Evolutionary conservation across 1,140 invertebrate species (phyloP), one percentile per base, ranked within the genome.

Genomic region (Lerema accius): DNA sequence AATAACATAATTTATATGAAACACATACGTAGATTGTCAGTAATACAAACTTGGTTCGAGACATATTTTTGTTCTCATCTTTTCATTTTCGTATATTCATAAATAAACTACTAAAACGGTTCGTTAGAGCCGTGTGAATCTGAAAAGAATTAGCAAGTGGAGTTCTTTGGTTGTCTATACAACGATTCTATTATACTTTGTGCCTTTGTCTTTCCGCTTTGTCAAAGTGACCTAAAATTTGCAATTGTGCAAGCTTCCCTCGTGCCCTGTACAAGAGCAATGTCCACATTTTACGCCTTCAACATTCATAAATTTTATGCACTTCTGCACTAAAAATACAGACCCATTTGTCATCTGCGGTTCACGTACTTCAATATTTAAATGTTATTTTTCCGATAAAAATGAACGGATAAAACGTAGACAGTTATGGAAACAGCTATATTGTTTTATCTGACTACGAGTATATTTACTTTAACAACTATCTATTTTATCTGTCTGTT

Each of bases 331-430:
- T 56, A 56, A 56, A 56, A 56, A 56, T 45, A 56, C 53, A 56
- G 23, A 28, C 40, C 40, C 23, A 56, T 56, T 56, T 45, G 40
- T 45, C 7, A 13, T 56, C 19, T 15, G 19, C 15, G 39, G 40
- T 17, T 9, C 28, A 58, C 23, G 40, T 19, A 28, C 40, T 32
- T 32, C 4, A 32, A 4, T 7, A 3, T 65, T 40, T 17, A 46
- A 65, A 48, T 63, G 45, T 67, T 58, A 45, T 40, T 58, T 45
- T 58, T 40, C 28, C 53, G 26, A 45, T 45, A 58, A 45, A 58
- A 58, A 1, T 35, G 53, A 16, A 45, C 28, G 40, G 14, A 45
- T 56, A 45, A 28, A 43, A 28, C n/a, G n/a, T n/a, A n/a, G n/a
- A n/a, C n/a, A n/a, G n/a, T n/a, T n/a, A n/a, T n/a, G n/a, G n/a